A percentile compares a stretch with the other conserved stretches of the same genome.
Conservation (phyloP, 2,113 vertebrate species). For the Ondatra zibethicus region DNA sequence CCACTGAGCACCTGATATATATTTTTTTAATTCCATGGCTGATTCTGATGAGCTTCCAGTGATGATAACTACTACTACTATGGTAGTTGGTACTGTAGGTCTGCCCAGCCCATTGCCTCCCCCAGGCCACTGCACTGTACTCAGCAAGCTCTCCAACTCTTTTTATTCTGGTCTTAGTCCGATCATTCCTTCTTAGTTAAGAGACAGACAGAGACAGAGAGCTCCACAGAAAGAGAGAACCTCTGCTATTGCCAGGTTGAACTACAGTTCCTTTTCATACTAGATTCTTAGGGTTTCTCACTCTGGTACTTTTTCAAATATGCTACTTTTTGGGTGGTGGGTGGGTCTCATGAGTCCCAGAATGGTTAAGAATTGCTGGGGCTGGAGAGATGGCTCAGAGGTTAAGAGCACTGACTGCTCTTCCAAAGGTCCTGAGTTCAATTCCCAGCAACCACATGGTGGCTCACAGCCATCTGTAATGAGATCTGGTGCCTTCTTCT, state of each 20-base stretch:
- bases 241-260: neutral
- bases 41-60: constrained; percentile 11
- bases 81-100: neutral
- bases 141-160: too few species aligned
- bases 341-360: neutral
- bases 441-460: too few species aligned
- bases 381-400: too few species aligned
- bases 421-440: too few species aligned
- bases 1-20: neutral
- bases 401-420: too few species aligned
- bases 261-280: neutral
- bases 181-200: neutral
- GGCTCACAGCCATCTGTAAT: too few species aligned
- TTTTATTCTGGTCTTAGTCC: neutral
- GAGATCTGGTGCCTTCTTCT: too few species aligned
- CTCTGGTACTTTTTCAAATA: neutral
- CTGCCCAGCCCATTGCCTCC: neutral
- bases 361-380: neutral
- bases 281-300: neutral
- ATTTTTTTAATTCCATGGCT: neutral
- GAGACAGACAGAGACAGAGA: neutral
- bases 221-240: neutral
- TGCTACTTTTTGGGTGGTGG: neutral
- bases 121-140: neutral
- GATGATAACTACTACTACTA: neutral